Percentiles rank a stretch among this genome's conserved stretches.
Conservation (phyloP, 2,888 invertebrate species). For the Hydrotaea cyrtoneurina region DNA sequence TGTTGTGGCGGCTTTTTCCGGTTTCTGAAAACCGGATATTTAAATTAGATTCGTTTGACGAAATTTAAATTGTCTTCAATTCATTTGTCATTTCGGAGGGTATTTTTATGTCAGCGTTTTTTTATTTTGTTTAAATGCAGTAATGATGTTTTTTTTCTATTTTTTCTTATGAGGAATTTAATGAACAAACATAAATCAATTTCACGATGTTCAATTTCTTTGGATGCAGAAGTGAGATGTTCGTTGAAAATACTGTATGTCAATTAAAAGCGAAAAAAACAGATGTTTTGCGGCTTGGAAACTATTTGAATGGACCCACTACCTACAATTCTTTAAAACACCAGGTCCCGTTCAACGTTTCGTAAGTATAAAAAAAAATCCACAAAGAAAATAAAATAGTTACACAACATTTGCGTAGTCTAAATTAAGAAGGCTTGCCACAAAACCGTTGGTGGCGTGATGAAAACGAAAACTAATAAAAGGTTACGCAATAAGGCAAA, state of each 20-base stretch:
- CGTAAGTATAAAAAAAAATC: no score
- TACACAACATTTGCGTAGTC: no score
- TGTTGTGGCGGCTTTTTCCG: background rate
- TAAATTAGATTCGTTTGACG: conserved; percentile 43
- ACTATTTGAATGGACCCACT: no score
- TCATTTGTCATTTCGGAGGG: conserved; percentile 22
- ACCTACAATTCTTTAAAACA: no score
- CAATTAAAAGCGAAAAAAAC: no score
- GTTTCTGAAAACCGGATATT: conserved; percentile 57
- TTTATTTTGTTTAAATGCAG: background rate
- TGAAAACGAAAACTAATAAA: background rate
- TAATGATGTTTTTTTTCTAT: background rate
- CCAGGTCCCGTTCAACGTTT: no score
- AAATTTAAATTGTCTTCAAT: conserved; percentile 6
- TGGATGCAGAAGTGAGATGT: background rate
- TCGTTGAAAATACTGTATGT: no score
- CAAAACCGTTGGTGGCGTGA: background rate
- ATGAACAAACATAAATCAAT: conserved; percentile 7
- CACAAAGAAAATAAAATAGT: no score
- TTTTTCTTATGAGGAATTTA: background rate
- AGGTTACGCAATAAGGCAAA: background rate
- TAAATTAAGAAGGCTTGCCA: background rate
- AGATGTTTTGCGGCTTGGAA: no score
- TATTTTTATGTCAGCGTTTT: no score
- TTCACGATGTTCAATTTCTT: conserved; percentile 6